Evolutionary conservation across 1,140 invertebrate species (phyloP).

Genomic region (Anoplophora glabripennis): DNA sequence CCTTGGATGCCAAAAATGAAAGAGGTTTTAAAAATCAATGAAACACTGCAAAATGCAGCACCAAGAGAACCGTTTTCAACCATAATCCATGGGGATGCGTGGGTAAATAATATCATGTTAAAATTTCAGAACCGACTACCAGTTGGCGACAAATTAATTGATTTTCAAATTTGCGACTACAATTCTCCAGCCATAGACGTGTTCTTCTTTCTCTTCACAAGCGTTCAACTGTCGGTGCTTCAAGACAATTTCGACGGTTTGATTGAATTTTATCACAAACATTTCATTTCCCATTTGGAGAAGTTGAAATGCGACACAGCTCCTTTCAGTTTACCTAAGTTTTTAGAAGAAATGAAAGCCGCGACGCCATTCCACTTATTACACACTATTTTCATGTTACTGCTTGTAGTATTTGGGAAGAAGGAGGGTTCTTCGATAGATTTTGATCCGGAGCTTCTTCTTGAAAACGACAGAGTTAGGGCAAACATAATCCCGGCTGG

Average conservation of each 20-base stretch:
- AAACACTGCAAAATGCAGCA: not conserved
- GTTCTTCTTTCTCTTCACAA: slow-evolving; percentile 56
- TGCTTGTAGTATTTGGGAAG: slow-evolving; percentile 36
- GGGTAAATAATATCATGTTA: slow-evolving; percentile 60
- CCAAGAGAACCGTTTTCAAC: slow-evolving; percentile 49
- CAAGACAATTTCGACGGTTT: too few species aligned
- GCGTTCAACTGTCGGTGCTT: too few species aligned
- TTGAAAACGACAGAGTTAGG: not conserved
- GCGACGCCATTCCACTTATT: slow-evolving; percentile 51
- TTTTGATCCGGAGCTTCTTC: slow-evolving; percentile 20
- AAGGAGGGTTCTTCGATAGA: slow-evolving; percentile 24
- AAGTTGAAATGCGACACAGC: too few species aligned
- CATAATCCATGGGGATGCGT: slow-evolving; percentile 57
- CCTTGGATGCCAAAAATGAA: not conserved
- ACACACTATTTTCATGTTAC: slow-evolving; percentile 55
- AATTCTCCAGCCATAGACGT: slow-evolving; percentile 55
- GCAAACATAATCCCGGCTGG: not conserved
- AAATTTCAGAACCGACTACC: slow-evolving; percentile 36
- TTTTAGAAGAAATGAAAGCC: too few species aligned
- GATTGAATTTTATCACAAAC: too few species aligned
- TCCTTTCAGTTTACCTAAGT: too few species aligned
- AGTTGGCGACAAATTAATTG: slow-evolving; percentile 52
- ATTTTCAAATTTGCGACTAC: too few species aligned
- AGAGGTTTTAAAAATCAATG: not conserved
- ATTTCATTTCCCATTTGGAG: too few species aligned